phyloP scores from a whole-genome alignment of 23 tunicate species.

The Trididemnum clinides region DNA sequence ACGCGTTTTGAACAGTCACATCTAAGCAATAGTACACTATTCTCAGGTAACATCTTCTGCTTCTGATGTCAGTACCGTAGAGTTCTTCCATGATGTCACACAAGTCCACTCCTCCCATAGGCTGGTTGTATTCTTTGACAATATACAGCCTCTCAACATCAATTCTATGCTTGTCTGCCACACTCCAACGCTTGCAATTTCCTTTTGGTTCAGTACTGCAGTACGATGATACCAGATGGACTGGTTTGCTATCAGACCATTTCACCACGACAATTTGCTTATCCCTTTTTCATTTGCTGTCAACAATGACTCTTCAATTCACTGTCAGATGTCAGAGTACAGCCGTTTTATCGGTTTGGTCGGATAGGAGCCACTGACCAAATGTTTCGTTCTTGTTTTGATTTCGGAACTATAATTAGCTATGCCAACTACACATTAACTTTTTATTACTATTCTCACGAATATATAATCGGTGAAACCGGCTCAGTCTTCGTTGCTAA shows the following conservation, averaged over 20 bases:
- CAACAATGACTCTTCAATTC: background rate
- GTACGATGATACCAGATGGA: constrained; percentile 10
- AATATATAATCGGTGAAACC: too few species aligned
- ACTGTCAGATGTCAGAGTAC: too few species aligned
- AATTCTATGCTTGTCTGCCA: background rate
- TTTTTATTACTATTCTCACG: too few species aligned
- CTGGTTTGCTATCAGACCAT: constrained; percentile 7
- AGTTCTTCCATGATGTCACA: constrained; percentile 29
- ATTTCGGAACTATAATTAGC: too few species aligned
- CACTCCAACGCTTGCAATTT: constrained; percentile 26
- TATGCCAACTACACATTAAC: too few species aligned
- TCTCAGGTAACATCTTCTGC: constrained; percentile 27
- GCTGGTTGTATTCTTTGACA: constrained; percentile 23
- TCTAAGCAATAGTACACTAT: constrained; percentile 31
- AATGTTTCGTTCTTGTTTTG: too few species aligned
- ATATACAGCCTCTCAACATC: constrained; percentile 16
- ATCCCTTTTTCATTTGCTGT: background rate
- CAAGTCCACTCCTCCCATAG: constrained; percentile 31
- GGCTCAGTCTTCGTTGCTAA: too few species aligned
- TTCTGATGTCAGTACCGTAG: constrained; percentile 27
- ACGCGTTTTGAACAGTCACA: background rate
- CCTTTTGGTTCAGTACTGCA: constrained; percentile 4
- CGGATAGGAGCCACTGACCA: too few species aligned
- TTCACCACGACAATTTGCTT: background rate
- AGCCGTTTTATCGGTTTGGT: too few species aligned